Evolutionary conservation across 2,888 invertebrate species (phyloP), one percentile per base, ranked within the genome.

Genomic region (Ethmia dodecea): DNA sequence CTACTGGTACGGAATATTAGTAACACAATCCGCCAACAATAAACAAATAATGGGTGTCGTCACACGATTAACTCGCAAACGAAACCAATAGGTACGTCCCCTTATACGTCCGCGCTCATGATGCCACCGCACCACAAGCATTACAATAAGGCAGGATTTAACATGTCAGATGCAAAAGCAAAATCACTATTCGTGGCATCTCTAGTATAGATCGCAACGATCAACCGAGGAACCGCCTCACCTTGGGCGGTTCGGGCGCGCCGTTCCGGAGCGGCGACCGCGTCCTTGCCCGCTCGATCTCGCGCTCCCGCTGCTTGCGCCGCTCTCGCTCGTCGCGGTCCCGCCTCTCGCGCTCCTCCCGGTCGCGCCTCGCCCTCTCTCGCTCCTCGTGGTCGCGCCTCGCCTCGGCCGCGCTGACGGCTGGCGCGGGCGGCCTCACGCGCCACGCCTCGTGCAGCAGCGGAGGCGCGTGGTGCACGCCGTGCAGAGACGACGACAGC

Each of bases 201-300:
- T n/a, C n/a, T n/a, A n/a, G n/a, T n/a, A n/a, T n/a, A n/a, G n/a
- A n/a, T n/a, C n/a, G n/a, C n/a, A n/a, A n/a, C n/a, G n/a, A n/a
- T n/a, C n/a, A n/a, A n/a, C n/a, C n/a, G n/a, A n/a, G n/a, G n/a
- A n/a, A n/a, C n/a, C n/a, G 22, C 8, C n/a, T n/a, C n/a, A 22
- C 22, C 66, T 87, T 64, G 53, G 65, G 40, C 18, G 49, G 65
- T 18, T 89, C 88, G 35, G 86, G 77, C 34, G 74, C 76, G 38
- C 93, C 93, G 64, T 92, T 94, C 15, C 94, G 88, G 34, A 94
- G 75, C 3, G 95, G 95, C 4, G 94, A 94, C 32, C 95, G 88
- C 42, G 91, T 89, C 38, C 92, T 80, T 51, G 90, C 81, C 1
- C 92, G 79, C 62, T 90, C 91, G 37, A 89, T 64, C 42, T 90